Conservation (phyloP, 2,888 invertebrate genomes). For the Laspeyria flexula region DNA sequence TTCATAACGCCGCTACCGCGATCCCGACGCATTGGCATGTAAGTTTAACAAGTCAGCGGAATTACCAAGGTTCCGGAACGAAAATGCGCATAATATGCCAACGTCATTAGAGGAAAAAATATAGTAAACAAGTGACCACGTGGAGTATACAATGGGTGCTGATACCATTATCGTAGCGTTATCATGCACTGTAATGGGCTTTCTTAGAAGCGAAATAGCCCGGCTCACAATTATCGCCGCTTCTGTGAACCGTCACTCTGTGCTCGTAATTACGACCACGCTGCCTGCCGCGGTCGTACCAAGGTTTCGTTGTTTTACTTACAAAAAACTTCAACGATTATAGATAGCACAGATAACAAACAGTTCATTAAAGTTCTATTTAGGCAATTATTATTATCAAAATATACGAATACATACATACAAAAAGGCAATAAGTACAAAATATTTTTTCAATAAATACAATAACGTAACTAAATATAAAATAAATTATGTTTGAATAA, state of each 20-base stretch:
- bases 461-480: no score
- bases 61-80: conserved; percentile 22
- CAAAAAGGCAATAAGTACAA: not conserved
- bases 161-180: conserved; percentile 75
- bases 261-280: conserved; percentile 60
- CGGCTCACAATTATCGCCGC: conserved; percentile 69
- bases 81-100: conserved; percentile 13
- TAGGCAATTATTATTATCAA: no score
- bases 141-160: conserved; percentile 51
- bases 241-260: conserved; percentile 69
- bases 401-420: not conserved
- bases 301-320: not conserved
- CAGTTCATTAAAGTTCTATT: not conserved
- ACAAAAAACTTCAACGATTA: not conserved
- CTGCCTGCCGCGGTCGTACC: not conserved
- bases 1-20: not conserved
- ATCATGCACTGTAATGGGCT: conserved; percentile 67
- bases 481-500: no score
- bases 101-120: conserved; percentile 40
- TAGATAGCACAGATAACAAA: not conserved
- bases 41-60: conserved; percentile 32
- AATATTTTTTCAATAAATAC: no score
- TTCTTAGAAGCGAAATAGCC: conserved; percentile 70
- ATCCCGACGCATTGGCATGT: conserved; percentile 2
- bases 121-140: conserved; percentile 50